Base-by-base conservation (phyloP, 2,797 vertebrate genomes). In the Bufotes viridis region DNA sequence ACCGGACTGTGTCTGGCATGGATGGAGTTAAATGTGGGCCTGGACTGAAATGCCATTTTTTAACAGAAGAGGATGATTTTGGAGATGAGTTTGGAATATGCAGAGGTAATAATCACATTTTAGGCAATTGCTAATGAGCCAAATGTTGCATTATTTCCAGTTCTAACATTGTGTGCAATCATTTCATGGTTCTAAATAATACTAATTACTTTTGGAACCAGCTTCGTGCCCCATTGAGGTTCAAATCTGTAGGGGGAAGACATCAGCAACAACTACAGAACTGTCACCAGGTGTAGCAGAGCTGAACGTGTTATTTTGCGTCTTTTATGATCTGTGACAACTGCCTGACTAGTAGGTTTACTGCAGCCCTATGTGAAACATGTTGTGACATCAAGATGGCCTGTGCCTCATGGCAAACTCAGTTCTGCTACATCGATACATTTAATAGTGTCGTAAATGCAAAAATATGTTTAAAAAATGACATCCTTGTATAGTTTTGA, bases 11-110 rank as follows among this genome's bases (percentile, higher is more conserved):
- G 91, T 97, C 97, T 3, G 98, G 97, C 34, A 97, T 99, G 98
- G 97, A 99, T 91, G 98, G 98, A 69, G 97, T 97, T 90, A 99
- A 99, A 96, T 99, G 98, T 91, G 98, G 98, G 89, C 96, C 98
- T 0, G 98, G 98, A 78, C 95, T 99, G 90, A 96, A 96, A 93
- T 99, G 98, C 94, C 96, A 98, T 93, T 98, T 99, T 94, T 97
- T 97, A 94, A 97, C 96, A 82, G 97, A 99, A 78, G 98, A 99
- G 90, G 98, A 99, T 93, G 98, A 98, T 91, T 99, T 99, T 90
- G 98, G 98, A 79, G 98, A 99, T 93, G 98, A 99, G 93, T 98
- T 98, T 90, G 98, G 98, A 70, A 94, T 98, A 92, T 99, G 98
- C 96, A 97, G 95, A 97, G 98, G 98, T 99, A 96, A 90, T 58